Conservation (phyloP, 2,797 vertebrate species). For the Streptopelia turtur region DNA sequence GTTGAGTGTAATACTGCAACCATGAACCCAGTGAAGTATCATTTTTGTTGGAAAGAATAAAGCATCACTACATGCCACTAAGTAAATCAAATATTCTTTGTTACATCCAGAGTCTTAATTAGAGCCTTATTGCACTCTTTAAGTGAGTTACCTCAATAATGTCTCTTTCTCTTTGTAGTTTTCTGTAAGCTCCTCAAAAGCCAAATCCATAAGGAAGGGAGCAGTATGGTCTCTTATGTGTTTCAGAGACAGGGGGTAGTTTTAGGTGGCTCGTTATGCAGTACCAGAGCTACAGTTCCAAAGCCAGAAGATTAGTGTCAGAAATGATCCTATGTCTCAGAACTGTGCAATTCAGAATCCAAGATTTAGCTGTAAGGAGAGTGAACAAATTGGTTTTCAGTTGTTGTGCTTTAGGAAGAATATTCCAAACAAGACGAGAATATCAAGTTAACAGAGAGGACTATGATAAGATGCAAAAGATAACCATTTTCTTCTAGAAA, state of each 20-base stretch:
- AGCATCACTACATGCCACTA: not conserved
- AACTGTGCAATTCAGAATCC: not conserved
- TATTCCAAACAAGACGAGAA: slow-evolving; percentile 33
- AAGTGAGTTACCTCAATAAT: not conserved
- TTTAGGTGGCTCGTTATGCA: not conserved
- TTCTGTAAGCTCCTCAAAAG: slow-evolving; percentile 18
- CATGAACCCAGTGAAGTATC: not conserved
- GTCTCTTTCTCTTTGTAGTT: slow-evolving; percentile 11
- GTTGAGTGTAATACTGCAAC: not conserved
- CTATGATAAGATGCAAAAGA: slow-evolving; percentile 31
- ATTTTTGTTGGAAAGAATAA: not conserved
- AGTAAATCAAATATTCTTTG: slow-evolving; percentile 27
- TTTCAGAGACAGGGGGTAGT: not conserved
- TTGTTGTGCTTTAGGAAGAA: not conserved
- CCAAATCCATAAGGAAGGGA: slow-evolving; percentile 15
- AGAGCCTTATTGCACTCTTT: not conserved
- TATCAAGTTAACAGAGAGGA: slow-evolving; percentile 15
- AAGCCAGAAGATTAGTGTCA: not conserved
- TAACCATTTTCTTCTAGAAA: slow-evolving; percentile 11
- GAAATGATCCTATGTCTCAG: not conserved
- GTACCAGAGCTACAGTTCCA: not conserved
- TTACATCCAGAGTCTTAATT: slow-evolving; percentile 1
- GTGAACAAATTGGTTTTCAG: not conserved
- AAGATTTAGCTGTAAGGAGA: not conserved
- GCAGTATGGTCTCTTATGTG: not conserved